Conservation (phyloP, 2,888 invertebrate genomes). For the Plutella xylostella region DNA sequence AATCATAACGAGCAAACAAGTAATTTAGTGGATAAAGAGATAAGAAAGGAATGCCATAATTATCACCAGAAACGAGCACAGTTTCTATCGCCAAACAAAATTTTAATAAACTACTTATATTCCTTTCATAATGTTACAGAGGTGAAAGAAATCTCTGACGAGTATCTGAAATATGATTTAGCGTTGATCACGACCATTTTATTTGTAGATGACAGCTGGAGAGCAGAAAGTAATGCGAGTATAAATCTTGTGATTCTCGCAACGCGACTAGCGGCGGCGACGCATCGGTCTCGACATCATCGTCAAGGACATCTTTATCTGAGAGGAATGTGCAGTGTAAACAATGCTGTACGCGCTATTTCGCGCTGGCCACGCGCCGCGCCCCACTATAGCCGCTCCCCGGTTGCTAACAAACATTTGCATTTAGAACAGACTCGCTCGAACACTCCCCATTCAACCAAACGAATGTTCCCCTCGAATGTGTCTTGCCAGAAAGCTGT, state of each 20-base stretch:
- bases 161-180: too few relatives aligned
- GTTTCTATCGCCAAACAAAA: too few relatives aligned
- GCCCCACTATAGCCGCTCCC: constrained; percentile 3
- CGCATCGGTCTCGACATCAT: constrained; percentile 36
- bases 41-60: constrained; percentile 60
- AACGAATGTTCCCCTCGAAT: too few relatives aligned
- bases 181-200: too few relatives aligned
- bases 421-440: constrained; percentile 7
- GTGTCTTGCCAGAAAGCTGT: background rate
- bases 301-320: constrained; percentile 66
- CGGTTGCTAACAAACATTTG: constrained; percentile 5
- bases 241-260: too few relatives aligned
- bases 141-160: too few relatives aligned
- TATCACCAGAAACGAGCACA: constrained; percentile 61
- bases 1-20: constrained; percentile 11
- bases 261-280: too few relatives aligned
- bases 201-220: too few relatives aligned
- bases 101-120: too few relatives aligned
- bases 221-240: too few relatives aligned
- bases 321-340: constrained; percentile 60
- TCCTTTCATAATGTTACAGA: too few relatives aligned
- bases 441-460: background rate
- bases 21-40: constrained; percentile 42
- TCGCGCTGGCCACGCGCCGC: constrained; percentile 30
- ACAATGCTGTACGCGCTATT: constrained; percentile 50